Conservation (phyloP, 2,888 invertebrate species). For the Sarcophaga subvicina region DNA sequence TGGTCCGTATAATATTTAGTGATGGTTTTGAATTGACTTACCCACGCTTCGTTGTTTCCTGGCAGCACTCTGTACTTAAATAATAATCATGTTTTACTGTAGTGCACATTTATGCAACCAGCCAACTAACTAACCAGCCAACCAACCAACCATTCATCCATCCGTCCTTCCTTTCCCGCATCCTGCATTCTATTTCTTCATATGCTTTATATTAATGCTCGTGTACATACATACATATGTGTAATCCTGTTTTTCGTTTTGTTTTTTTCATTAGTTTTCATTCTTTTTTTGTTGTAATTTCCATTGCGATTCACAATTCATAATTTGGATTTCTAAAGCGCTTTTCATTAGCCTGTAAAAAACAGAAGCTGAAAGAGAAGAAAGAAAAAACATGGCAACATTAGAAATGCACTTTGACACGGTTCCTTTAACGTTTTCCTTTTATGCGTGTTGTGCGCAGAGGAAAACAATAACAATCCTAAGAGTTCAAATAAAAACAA, state of each 20-base stretch:
- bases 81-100: neutral
- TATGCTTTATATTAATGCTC: neutral
- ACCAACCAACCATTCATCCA: neutral
- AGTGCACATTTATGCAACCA: neutral
- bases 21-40: slow-evolving; percentile 7
- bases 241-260: neutral
- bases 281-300: neutral
- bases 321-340: neutral
- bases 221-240: neutral
- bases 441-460: neutral
- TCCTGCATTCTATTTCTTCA: neutral
- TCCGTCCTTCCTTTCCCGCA: neutral
- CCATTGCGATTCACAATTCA: neutral
- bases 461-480: neutral
- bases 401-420: slow-evolving; percentile 1
- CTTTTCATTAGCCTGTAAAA: neutral
- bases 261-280: too few species aligned
- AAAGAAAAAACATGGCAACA: neutral
- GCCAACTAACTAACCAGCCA: neutral
- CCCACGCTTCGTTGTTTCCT: slow-evolving; percentile 17
- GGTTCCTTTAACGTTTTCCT: neutral
- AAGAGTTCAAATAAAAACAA: neutral
- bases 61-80: neutral
- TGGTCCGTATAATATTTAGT: neutral
- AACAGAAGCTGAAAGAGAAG: too few species aligned